Evolutionary conservation across 2,888 invertebrate genomes (phyloP).

Genomic region (Andrena fulva): DNA sequence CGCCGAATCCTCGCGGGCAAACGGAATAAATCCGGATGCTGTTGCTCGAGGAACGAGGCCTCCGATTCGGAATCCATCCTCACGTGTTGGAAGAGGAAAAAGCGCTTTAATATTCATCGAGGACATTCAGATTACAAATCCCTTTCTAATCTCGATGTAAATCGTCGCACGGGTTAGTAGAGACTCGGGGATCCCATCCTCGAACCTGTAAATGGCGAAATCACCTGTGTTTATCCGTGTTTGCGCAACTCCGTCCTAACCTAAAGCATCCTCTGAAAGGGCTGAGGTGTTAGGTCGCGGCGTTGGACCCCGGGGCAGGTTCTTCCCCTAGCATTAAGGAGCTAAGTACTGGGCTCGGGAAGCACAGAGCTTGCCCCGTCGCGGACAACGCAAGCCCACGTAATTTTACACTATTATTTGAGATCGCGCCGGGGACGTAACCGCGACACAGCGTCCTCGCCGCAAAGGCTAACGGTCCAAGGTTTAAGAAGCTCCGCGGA

Average conservation of each 20-base stretch:
- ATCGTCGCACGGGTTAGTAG: background rate
- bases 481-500: constrained; percentile 29
- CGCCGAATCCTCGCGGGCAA: background rate
- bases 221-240: background rate
- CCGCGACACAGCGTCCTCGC: constrained; percentile 9
- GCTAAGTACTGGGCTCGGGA: background rate
- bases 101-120: background rate
- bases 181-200: background rate
- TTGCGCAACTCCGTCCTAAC: background rate
- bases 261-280: background rate
- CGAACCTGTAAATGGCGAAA: background rate
- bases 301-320: background rate
- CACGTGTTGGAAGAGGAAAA: background rate
- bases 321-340: background rate
- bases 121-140: background rate
- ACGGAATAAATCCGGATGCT: background rate
- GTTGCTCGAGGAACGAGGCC: background rate
- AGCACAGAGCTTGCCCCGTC: no score
- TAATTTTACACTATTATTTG: constrained; percentile 38
- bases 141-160: background rate
- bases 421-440: constrained; percentile 11
- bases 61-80: background rate
- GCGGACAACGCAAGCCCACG: constrained; percentile 9
- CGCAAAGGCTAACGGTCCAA: constrained; percentile 44
- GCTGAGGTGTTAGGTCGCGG: background rate